These are phyloP conservation scores for Phrixothrix hirtus DNA, from an alignment of 2,888 invertebrate genomes.

Conservation along the genomic window DNA sequence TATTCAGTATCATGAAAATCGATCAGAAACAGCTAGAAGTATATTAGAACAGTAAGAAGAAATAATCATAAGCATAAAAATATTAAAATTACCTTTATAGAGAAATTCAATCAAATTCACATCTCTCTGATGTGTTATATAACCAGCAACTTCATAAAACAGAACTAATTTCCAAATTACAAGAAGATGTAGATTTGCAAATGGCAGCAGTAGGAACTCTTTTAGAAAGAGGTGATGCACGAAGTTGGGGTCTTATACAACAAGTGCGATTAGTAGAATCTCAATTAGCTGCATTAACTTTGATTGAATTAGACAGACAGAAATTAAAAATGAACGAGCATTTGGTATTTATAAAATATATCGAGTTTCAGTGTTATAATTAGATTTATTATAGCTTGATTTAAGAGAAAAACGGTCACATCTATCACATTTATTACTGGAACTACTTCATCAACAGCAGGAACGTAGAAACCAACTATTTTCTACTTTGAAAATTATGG, in stretches of 20 bases:
- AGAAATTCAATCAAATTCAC: constrained; percentile 65
- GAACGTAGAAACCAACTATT: constrained; percentile 68
- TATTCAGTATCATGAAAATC: constrained; percentile 64
- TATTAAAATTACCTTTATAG: constrained; percentile 43
- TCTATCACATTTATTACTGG: constrained; percentile 68
- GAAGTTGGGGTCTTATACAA: constrained; percentile 75
- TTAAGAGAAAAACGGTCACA: constrained; percentile 69
- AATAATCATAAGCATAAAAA: background rate
- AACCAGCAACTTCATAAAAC: constrained; percentile 66
- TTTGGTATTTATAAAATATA: too few species aligned
- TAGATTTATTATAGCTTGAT: constrained; percentile 61
- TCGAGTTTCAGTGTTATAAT: too few species aligned
- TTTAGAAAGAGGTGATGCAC: constrained; percentile 72
- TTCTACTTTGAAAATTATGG: constrained; percentile 72
- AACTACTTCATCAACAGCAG: constrained; percentile 70
- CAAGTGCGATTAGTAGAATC: constrained; percentile 74
- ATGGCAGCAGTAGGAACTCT: constrained; percentile 73
- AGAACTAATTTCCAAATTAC: constrained; percentile 63
- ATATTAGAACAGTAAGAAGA: constrained; percentile 63
- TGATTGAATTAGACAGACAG: constrained; percentile 72
- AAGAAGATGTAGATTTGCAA: constrained; percentile 72
- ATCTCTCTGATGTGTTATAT: constrained; percentile 64
- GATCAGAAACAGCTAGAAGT: constrained; percentile 61
- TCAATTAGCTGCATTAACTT: constrained; percentile 71
- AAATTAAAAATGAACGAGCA: constrained; percentile 69